A percentile compares a stretch with the other conserved stretches of the same genome.
Evolutionary conservation across 2,888 invertebrate species (phyloP).

Genomic region (Nemotelus pantherinus): DNA sequence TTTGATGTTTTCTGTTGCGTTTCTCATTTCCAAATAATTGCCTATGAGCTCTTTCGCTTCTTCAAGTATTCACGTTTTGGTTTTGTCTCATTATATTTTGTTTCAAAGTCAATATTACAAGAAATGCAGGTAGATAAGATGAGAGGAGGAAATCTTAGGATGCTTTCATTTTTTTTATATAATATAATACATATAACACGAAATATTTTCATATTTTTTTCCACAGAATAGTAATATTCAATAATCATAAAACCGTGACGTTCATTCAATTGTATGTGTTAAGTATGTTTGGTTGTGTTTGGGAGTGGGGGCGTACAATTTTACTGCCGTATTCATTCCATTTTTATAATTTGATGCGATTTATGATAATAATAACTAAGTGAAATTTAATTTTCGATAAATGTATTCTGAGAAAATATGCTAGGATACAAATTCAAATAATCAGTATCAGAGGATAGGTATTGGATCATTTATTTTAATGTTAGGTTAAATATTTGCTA

Average conservation of each 20-base stretch:
- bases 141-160: constrained; percentile 47
- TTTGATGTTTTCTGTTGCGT: constrained; percentile 16
- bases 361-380: too few relatives aligned
- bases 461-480: neutral
- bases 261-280: constrained; percentile 29
- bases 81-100: constrained; percentile 25
- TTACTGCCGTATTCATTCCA: neutral
- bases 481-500: neutral
- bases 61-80: neutral
- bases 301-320: neutral
- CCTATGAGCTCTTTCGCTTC: neutral
- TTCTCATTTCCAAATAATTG: constrained; percentile 4
- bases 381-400: too few relatives aligned
- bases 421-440: neutral
- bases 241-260: constrained; percentile 32
- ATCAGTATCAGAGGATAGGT: neutral
- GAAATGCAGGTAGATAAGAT: constrained; percentile 50
- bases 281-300: constrained; percentile 20
- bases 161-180: constrained; percentile 14
- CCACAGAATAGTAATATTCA: constrained; percentile 30
- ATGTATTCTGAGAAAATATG: too few relatives aligned
- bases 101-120: constrained; percentile 47
- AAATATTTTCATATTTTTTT: constrained; percentile 34
- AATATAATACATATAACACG: constrained; percentile 39
- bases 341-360: neutral